Evolutionary conservation across 2,113 vertebrate genomes (phyloP).

Genomic region (Scartelaos histophorus): DNA sequence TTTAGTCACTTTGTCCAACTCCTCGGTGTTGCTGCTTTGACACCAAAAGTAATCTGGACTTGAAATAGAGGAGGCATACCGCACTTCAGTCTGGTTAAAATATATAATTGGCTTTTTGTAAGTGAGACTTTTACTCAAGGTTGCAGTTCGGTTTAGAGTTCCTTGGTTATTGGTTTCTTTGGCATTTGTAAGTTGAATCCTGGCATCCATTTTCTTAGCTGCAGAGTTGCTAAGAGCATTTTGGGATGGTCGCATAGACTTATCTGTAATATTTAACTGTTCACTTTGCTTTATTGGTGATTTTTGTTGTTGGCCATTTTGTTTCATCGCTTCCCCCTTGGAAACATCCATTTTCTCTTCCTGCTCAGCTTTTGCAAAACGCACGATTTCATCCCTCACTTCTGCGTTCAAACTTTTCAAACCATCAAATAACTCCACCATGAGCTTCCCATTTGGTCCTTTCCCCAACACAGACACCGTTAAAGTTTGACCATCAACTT

Average conservation of each 20-base stretch:
- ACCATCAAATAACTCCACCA: constrained; percentile 83
- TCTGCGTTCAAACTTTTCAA: constrained; percentile 78
- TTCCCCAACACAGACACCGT: constrained; percentile 80
- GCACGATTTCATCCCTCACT: constrained; percentile 69
- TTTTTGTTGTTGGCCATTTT: not conserved
- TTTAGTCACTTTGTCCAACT: constrained; percentile 66
- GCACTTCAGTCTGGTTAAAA: constrained; percentile 61
- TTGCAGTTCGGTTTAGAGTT: not conserved
- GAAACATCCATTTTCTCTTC: not conserved
- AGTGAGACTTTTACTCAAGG: not conserved
- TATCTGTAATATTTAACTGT: not conserved
- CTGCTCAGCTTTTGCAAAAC: not conserved
- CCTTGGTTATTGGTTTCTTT: constrained; percentile 17
- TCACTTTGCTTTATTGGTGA: not conserved
- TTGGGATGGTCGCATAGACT: not conserved
- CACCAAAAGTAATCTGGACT: constrained; percentile 87
- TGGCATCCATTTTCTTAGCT: not conserved
- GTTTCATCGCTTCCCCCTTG: not conserved
- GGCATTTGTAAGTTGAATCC: no score
- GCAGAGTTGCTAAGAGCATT: not conserved
- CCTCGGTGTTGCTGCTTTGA: constrained; percentile 67
- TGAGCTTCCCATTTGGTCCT: constrained; percentile 79
- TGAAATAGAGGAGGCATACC: constrained; percentile 72
- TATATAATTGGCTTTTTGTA: constrained; percentile 72
- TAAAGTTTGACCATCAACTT: constrained; percentile 68